Conservation (phyloP, 2,113 vertebrate species). For the Rhegmatorhina hoffmannsi region DNA sequence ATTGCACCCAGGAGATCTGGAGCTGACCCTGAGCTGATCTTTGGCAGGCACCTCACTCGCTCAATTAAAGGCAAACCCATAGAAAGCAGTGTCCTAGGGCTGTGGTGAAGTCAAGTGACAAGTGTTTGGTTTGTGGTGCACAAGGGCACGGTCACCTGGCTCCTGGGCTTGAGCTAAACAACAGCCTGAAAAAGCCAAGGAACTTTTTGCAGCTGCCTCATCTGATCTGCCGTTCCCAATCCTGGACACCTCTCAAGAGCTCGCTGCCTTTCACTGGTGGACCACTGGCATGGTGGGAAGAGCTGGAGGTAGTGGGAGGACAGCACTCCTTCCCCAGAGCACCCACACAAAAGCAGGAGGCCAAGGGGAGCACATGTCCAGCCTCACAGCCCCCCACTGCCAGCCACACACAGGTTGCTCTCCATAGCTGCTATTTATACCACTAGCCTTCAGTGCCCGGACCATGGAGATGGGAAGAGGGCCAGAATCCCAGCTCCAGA, state of each 20-base stretch:
- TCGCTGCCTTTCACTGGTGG: not conserved
- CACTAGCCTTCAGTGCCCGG: not conserved
- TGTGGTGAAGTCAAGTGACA: not conserved
- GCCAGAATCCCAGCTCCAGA: not conserved
- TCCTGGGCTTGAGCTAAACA: not conserved
- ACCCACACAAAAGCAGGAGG: not conserved
- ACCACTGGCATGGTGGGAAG: not conserved
- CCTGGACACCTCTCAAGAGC: not conserved
- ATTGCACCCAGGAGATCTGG: not conserved
- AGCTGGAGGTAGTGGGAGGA: not conserved
- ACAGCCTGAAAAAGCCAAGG: not conserved
- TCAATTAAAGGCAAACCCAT: conserved; percentile 4
- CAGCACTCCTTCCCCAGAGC: not conserved
- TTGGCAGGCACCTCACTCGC: not conserved
- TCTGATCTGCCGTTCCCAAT: not conserved
- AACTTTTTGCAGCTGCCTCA: not conserved
- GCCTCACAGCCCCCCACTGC: not conserved
- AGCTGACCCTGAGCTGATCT: not conserved
- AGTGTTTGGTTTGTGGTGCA: not conserved
- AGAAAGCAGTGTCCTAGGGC: not conserved
- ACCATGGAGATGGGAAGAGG: not conserved
- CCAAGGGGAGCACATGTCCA: not conserved
- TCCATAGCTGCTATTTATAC: not conserved
- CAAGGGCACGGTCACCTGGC: not conserved
- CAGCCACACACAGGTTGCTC: fast-evolving